phyloP scores from a whole-genome alignment of 2,797 vertebrate genomes.

The Arctocebus calabarensis region DNA sequence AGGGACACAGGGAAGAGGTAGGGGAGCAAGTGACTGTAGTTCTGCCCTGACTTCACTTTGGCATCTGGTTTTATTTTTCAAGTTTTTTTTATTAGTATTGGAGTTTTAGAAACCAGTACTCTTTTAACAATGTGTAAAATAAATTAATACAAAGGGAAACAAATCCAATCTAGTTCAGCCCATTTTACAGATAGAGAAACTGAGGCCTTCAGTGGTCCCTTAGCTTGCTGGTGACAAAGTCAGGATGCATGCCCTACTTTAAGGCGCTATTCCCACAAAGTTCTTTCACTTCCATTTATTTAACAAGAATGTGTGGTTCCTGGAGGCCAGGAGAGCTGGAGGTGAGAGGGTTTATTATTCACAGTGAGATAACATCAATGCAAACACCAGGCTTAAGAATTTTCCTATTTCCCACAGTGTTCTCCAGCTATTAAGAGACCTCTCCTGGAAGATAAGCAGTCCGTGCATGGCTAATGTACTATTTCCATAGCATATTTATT shows the following conservation, averaged over 20 bases:
- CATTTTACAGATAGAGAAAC: slow-evolving; percentile 14
- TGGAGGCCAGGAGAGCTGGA: not conserved
- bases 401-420: not conserved
- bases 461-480: not conserved
- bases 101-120: not conserved
- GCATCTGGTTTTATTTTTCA: not conserved
- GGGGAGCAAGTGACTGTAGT: rapidly evolving
- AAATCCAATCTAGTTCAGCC: not conserved
- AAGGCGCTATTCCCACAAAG: not conserved
- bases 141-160: not conserved
- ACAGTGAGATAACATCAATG: not conserved
- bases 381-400: not conserved
- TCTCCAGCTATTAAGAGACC: not conserved
- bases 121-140: not conserved
- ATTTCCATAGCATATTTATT: slow-evolving; percentile 44
- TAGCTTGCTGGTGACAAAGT: not conserved
- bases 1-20: rapidly evolving
- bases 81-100: not conserved
- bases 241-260: not conserved
- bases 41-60: no score
- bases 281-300: not conserved
- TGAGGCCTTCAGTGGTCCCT: not conserved
- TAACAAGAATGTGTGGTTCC: not conserved
- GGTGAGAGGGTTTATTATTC: not conserved
- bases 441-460: not conserved